phyloP scores from a whole-genome alignment of 2,113 vertebrate species.

The Heliornis fulica region DNA sequence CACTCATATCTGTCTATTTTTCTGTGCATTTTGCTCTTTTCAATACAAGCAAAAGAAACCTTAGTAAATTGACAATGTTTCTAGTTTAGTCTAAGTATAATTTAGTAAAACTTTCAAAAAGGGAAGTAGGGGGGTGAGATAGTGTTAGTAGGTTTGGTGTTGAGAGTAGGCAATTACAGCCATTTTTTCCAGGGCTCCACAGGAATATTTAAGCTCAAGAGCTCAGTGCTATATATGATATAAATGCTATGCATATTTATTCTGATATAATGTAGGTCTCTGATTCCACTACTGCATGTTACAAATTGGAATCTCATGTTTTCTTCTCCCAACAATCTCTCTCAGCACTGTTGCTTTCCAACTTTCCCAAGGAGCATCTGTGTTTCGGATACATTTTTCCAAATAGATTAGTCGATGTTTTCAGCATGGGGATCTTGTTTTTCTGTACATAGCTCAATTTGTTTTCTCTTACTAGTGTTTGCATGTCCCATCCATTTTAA shows the following conservation, averaged over 20 bases:
- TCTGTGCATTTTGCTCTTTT: not conserved
- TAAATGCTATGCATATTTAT: not conserved
- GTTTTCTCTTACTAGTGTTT: not conserved
- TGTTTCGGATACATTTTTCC: conserved; percentile 18
- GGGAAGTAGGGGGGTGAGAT: not conserved
- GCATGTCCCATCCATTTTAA: not conserved
- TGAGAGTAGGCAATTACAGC: not conserved
- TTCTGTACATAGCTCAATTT: not conserved
- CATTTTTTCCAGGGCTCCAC: not conserved
- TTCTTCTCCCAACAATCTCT: not conserved
- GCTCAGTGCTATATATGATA: not conserved
- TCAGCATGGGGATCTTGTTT: conserved; percentile 1
- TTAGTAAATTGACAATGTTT: not conserved
- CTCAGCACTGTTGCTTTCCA: not conserved
- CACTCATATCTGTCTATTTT: not conserved
- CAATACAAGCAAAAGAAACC: not conserved
- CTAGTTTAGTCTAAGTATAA: not conserved
- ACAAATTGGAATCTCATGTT: not conserved
- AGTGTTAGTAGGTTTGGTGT: not conserved
- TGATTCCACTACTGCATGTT: not conserved
- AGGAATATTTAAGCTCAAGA: not conserved
- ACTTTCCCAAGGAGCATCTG: conserved; percentile 2
- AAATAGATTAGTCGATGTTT: not conserved
- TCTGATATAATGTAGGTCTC: not conserved
- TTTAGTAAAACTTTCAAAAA: not conserved